These are phyloP conservation scores for Tachycineta bicolor DNA, from an alignment of 2,113 vertebrate species.

Conservation along the genomic window DNA sequence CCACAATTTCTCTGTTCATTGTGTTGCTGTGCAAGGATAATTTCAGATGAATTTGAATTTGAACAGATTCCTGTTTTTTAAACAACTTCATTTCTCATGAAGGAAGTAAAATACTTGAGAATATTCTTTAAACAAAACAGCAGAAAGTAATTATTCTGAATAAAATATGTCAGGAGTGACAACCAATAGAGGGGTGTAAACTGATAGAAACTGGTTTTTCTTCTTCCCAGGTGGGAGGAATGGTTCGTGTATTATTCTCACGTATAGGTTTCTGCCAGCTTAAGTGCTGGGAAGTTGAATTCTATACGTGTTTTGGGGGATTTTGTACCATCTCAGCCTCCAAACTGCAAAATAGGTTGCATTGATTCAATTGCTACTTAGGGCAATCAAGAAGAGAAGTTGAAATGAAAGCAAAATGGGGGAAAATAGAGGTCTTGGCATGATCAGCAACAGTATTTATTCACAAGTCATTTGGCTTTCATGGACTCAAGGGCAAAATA, in stretches of 20 bases:
- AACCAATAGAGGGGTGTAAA: background rate
- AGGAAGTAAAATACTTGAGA: background rate
- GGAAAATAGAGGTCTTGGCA: background rate
- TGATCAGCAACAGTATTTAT: background rate
- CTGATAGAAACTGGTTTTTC: background rate
- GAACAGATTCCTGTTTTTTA: background rate
- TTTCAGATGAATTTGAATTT: background rate
- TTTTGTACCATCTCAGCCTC: background rate
- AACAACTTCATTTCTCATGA: background rate
- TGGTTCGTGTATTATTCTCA: background rate
- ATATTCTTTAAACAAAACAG: background rate
- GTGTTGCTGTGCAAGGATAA: background rate
- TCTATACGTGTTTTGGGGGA: background rate
- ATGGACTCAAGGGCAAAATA: background rate
- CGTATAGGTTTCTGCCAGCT: background rate
- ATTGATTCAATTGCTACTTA: background rate
- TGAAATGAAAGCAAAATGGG: background rate
- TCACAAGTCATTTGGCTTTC: background rate
- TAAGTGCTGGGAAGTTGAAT: background rate
- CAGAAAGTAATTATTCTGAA: background rate
- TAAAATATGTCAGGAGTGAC: background rate
- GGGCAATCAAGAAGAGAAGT: slow-evolving; percentile 4
- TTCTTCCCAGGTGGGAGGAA: background rate
- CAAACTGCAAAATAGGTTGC: background rate
- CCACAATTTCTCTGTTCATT: background rate